A percentile compares a stretch with the other conserved stretches of the same genome.
Conservation (phyloP, 2,113 vertebrate genomes). For the Mirounga angustirostris region DNA sequence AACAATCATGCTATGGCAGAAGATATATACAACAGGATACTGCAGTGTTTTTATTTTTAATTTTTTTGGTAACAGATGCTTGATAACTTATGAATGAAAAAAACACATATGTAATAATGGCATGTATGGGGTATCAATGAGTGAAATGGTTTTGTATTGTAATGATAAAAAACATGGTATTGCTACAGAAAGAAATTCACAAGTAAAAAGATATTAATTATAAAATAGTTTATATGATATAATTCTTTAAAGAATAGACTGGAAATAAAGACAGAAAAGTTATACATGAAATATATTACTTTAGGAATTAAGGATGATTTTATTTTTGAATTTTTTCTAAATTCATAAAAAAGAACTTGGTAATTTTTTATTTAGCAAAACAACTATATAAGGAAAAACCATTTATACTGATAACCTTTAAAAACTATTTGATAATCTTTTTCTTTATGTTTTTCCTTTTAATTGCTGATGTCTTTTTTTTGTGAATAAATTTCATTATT, state of each 20-base stretch:
- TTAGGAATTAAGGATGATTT: conserved; percentile 1
- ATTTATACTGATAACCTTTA: background rate
- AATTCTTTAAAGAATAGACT: background rate
- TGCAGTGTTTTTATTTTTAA: background rate
- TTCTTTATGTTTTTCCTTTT: background rate
- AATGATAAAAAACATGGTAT: background rate
- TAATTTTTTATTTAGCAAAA: background rate
- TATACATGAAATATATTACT: background rate
- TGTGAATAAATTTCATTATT: background rate
- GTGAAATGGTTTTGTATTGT: background rate
- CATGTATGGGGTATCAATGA: background rate
- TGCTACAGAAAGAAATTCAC: background rate
- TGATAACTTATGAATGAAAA: background rate
- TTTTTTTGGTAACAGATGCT: background rate
- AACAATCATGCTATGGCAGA: background rate
- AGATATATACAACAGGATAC: background rate
- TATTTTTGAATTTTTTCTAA: background rate
- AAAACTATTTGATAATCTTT: background rate
- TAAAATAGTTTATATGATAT: background rate
- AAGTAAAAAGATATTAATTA: background rate
- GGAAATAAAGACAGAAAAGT: background rate
- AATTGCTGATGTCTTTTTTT: background rate
- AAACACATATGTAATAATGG: background rate
- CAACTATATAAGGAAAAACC: background rate
- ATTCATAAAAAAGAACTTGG: background rate